Evolutionary conservation across 1,140 invertebrate species (phyloP), one percentile per base, ranked within the genome.

Genomic region (Euschistus heros): DNA sequence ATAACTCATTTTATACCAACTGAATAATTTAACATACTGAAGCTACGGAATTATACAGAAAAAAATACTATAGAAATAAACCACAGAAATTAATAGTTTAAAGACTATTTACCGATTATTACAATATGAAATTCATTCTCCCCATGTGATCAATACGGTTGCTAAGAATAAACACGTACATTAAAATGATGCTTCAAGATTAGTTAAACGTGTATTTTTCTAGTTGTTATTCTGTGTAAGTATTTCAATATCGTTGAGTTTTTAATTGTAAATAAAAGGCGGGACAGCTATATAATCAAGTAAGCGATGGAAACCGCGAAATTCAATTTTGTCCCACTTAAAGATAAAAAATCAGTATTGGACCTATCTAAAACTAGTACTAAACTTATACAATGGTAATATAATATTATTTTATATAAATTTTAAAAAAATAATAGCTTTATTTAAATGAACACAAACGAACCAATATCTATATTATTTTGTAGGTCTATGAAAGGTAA

Each of bases 401-500:
- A 10, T 22, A 26, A 8, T 10, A 20, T 20, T 20, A 22, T 47
- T 47, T 15, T 3, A 18, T 50, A 4, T 18, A 50, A 18, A 50
- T 50, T 50, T 37, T 37, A 37, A 4, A 37, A 37, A 6, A 6
- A 37, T 1, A 37, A 37, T 1, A 37, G 33, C 33, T 37, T 37
- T 37, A 1, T 13, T 37, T 37, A 37, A 10, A 37, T 37, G 10
- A 37, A 37, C 33, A 37, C 27, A 30, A 30, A 30, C 7, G 7
- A 30, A 30, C 7, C 2, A 30, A 4, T 37, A 6, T 6, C 4
- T 37, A 10, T 6, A 13, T 37, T 50, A 50, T 50, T 20, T 50
- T 50, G 2, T 42, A 77, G 77, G 77, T 75, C 75, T 2, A 68
- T 78, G 15, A 73, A 73, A 30, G 70, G 70, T 17, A 72, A 74